These are phyloP conservation scores for Pseudomyrmex gracilis DNA, from an alignment of 1,140 invertebrate species.

Conservation along the genomic window DNA sequence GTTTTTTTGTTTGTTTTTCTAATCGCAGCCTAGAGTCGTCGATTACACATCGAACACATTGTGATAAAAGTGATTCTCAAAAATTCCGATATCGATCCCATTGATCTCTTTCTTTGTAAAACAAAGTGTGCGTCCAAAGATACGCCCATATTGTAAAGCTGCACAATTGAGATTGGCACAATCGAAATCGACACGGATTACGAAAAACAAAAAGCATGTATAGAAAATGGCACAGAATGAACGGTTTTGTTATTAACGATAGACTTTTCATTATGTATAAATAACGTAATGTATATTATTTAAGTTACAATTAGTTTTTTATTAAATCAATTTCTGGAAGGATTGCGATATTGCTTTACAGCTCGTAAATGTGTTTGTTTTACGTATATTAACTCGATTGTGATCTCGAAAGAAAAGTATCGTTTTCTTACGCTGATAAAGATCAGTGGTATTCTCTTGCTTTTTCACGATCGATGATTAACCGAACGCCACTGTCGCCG, in stretches of 20 bases:
- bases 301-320: too few species aligned
- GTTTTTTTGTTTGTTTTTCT: too few species aligned
- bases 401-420: slow-evolving; percentile 12
- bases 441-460: slow-evolving; percentile 9
- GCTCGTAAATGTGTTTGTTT: neutral
- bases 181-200: too few species aligned
- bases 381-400: neutral
- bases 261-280: too few species aligned
- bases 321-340: too few species aligned
- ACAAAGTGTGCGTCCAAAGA: too few species aligned
- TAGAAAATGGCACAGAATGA: too few species aligned
- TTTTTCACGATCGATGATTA: slow-evolving; percentile 34
- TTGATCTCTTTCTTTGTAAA: slow-evolving; percentile 1
- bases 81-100: neutral
- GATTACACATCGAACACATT: slow-evolving; percentile 20
- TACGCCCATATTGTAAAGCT: too few species aligned
- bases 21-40: slow-evolving; percentile 24
- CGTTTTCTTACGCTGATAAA: neutral
- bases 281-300: too few species aligned
- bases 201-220: too few species aligned
- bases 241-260: too few species aligned
- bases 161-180: too few species aligned
- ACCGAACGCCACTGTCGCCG: slow-evolving; percentile 20
- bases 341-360: neutral
- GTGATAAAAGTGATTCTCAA: slow-evolving; percentile 20